phyloP scores from a whole-genome alignment of 1,140 invertebrate species.

The Drosophila pseudoobscura region DNA sequence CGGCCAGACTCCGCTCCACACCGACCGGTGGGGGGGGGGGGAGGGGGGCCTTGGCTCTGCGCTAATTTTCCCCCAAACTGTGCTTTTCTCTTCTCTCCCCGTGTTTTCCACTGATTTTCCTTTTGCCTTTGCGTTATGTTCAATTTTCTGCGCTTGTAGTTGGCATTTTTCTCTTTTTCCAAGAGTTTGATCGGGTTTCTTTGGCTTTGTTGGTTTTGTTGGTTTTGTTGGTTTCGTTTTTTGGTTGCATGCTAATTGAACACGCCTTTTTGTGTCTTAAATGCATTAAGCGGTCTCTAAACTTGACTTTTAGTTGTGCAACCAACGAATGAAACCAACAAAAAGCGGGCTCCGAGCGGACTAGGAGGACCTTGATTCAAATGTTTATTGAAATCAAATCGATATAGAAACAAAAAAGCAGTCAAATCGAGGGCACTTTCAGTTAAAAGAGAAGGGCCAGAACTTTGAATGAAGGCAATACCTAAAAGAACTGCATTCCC shows the following conservation, averaged over 20 bases:
- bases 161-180: conserved; percentile 1
- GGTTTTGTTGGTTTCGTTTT: conserved; percentile 20
- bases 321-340: conserved; percentile 16
- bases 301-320: conserved; percentile 59
- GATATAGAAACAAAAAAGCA: conserved; percentile 24
- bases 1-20: conserved; percentile 17
- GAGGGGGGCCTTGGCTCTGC: conserved; percentile 64
- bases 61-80: conserved; percentile 72
- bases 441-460: conserved; percentile 13
- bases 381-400: conserved; percentile 5
- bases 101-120: conserved; percentile 48
- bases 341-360: conserved; percentile 5
- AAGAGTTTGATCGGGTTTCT: no score
- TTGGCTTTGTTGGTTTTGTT: not conserved
- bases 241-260: conserved; percentile 74
- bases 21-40: no score
- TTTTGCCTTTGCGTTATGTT: conserved; percentile 62
- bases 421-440: not conserved
- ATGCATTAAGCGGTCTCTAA: conserved; percentile 69
- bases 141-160: conserved; percentile 60
- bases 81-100: conserved; percentile 36
- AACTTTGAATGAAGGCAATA: no score
- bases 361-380: conserved; percentile 21
- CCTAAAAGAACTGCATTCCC: no score
- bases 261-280: conserved; percentile 75